Base-by-base conservation (phyloP, 92 coral and sea anemone species). In the Zoanthus sansibaricus region DNA sequence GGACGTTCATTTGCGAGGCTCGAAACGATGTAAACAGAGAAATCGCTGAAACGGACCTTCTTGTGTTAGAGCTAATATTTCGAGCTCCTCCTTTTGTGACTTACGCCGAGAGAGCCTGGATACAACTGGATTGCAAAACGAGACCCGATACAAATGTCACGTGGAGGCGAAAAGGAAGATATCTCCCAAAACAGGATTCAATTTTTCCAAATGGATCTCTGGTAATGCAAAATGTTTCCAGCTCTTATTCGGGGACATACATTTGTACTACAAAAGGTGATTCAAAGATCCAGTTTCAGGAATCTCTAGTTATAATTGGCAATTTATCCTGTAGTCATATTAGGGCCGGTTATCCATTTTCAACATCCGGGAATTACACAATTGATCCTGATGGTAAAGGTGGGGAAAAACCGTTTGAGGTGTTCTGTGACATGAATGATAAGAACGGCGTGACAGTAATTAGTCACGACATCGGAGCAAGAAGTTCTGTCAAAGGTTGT, bases 381-480 rank as follows among this genome's bases (percentile, higher is more conserved):
- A 61, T 82, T 82, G 86, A 82, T 37, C 86, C 86, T 32, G 86
- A 82, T 20, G 21, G 86, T 64, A 75, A 82, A 18, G 86, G 75
- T 14, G 86, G 58, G 3, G 78, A 55, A 44, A 32, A 42, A 5
- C 78, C 90, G 5, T 79, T 79, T 79, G 25, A 17, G 31, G 90
- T 78, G 21, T 87, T 16, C 64, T 87, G 90, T 51, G 90, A 87
- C 68, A 87, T 87, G 90, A 87, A 51, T 30, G 47, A 72, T 9
- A 55, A 15, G 51, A 25, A 2, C 4, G 75, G 86, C 49, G 75
- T 82, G 73, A 87, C 90, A 18, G 85, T 11, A 66, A 54, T 87
- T 20, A 55, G 86, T 15, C 90, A 87, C 78, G 79, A 87, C 72
- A 71, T 0, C 42, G 42, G 1, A 37, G 42, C 2, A 2, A 37